Percentiles rank a stretch among this genome's conserved stretches.
Evolutionary conservation across 2,888 invertebrate genomes (phyloP).

Genomic region (Clusia tigrina): DNA sequence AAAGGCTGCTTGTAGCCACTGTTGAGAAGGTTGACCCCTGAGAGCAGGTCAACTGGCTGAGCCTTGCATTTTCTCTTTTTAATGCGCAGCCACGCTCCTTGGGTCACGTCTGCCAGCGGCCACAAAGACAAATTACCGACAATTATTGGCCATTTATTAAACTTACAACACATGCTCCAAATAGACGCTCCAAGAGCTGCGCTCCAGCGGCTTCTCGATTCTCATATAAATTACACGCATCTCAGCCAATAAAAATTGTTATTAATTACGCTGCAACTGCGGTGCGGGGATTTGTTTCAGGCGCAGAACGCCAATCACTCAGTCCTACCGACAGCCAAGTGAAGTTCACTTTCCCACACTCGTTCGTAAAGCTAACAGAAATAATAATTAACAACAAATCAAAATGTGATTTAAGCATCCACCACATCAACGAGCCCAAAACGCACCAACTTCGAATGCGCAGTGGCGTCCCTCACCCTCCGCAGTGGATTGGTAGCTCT

Average conservation of each 20-base stretch:
- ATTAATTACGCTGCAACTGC: constrained; percentile 47
- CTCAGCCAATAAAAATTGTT: constrained; percentile 47
- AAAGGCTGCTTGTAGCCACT: not conserved
- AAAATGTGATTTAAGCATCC: constrained; percentile 21
- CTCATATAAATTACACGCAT: not conserved
- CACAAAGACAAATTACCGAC: not conserved
- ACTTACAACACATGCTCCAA: not conserved
- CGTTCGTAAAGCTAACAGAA: constrained; percentile 9
- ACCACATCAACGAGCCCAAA: constrained; percentile 9
- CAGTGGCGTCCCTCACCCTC: not conserved
- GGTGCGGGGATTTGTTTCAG: too few relatives aligned
- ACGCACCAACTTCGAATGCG: not conserved
- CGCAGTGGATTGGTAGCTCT: not conserved
- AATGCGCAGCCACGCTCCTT: not conserved
- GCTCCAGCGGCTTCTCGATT: not conserved
- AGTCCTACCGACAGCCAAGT: constrained; percentile 41
- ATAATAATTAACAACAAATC: constrained; percentile 32
- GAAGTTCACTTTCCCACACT: constrained; percentile 24
- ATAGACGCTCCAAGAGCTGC: not conserved
- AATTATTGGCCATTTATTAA: not conserved
- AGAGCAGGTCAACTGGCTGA: not conserved
- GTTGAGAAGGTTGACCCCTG: too few relatives aligned
- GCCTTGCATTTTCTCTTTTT: not conserved
- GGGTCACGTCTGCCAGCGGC: not conserved
- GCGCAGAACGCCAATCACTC: constrained; percentile 33